Base-by-base conservation (phyloP, 2,113 vertebrate genomes). In the Acrocephalus arundinaceus region DNA sequence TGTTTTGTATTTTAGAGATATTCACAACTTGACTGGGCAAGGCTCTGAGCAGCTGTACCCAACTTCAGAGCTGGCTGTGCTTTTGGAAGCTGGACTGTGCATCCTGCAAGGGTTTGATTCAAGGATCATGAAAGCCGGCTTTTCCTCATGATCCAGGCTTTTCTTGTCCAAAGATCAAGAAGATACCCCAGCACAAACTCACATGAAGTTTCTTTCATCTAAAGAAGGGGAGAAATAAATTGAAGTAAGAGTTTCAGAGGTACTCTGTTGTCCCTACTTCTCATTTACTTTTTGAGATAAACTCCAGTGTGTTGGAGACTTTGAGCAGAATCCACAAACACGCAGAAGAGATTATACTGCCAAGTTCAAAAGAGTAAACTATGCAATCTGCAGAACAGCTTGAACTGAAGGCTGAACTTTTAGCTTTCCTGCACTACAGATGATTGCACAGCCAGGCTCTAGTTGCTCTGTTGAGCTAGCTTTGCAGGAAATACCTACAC, bases 291-390 rank as follows among this genome's bases (percentile, higher is more conserved):
- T 88, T 83, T 71, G 71, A 43, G 51, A 83, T 39, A 21, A 80
- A 23, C 41, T 80, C 49, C 59, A 51, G 1, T n/a, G 13, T 73
- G 43, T n/a, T 67, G 27, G 22, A 87, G 52, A 67, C 25, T 79
- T 66, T 51, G 37, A 80, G n/a, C 48, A 83, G 67, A 81, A 89
- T 72, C 39, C 77, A 85, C 48, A 73, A 83, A 91, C 51, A 93
- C 2, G 28, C 52, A 85, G 39, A 84, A 86, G 46, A 82, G 21
- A 81, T 75, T 85, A 77, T 75, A 72, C 35, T 89, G 75, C 49
- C 78, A 94, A 90, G 61, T 85, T 92, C 86, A 54, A 70, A 61
- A 87, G 33, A 90, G 52, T 87, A 79, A 95, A 81, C 75, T 87
- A 20, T 27, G 41, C 54, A 65, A 88, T 73, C 52, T 62, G 54